Evolutionary conservation across 1,140 invertebrate genomes (phyloP).

Genomic region (Camponotus pennsylvanicus): DNA sequence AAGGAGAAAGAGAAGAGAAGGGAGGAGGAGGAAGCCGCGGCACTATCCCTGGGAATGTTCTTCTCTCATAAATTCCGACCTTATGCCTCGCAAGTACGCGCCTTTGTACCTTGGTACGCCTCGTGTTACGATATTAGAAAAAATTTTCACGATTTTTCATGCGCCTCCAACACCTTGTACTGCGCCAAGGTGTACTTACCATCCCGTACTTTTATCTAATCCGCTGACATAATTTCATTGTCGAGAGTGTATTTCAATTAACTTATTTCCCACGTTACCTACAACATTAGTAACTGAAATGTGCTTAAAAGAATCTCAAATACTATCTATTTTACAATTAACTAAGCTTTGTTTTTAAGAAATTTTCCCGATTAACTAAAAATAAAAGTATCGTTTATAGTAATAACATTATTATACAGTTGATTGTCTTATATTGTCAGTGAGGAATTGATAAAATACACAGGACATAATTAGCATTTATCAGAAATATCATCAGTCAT

Average conservation of each 20-base stretch:
- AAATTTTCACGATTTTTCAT: conserved; percentile 61
- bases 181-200: not conserved
- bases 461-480: not conserved
- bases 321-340: not conserved
- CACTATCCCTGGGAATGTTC: conserved; percentile 57
- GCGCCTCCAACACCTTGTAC: not conserved
- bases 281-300: not conserved
- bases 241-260: conserved; percentile 7
- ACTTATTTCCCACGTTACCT: not conserved
- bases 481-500: not conserved
- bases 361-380: not conserved
- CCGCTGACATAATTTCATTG: conserved; percentile 35
- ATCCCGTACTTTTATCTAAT: conserved; percentile 6
- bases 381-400: not conserved
- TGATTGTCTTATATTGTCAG: not conserved
- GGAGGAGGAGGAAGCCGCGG: conserved; percentile 33
- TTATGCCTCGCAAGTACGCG: conserved; percentile 49
- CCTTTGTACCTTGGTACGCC: conserved; percentile 37
- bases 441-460: not conserved
- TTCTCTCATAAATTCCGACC: conserved; percentile 64
- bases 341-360: not conserved
- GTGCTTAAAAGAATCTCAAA: not conserved
- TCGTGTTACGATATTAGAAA: conserved; percentile 61
- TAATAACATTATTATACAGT: not conserved
- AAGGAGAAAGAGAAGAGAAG: no score